Evolutionary conservation across 2,797 vertebrate genomes (phyloP).

Genomic region (Acanthurus lineatus): DNA sequence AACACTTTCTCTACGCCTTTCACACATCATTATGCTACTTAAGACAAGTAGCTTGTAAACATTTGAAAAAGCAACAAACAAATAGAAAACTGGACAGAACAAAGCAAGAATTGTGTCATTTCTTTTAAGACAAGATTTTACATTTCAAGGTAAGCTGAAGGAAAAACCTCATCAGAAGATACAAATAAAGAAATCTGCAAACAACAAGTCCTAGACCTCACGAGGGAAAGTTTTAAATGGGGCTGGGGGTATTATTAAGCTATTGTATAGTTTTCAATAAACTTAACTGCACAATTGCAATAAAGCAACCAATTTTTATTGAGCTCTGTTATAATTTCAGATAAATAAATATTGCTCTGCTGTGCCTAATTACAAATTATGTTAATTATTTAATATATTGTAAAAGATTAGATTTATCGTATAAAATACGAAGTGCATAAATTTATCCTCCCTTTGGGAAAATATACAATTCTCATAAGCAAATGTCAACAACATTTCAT

Average conservation of each 20-base stretch:
- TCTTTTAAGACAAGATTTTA: conserved; percentile 56
- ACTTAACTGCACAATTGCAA: conserved; percentile 58
- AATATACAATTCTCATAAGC: conserved; percentile 70
- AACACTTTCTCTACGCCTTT: conserved; percentile 51
- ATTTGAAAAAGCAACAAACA: conserved; percentile 76
- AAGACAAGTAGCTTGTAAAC: conserved; percentile 85
- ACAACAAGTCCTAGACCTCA: conserved; percentile 14
- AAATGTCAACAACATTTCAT: conserved; percentile 64
- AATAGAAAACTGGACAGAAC: conserved; percentile 71
- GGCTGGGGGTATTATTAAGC: conserved; percentile 27
- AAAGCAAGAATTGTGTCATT: conserved; percentile 43
- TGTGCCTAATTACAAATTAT: conserved; percentile 59
- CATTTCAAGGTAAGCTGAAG: conserved; percentile 48
- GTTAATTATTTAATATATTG: conserved; percentile 45
- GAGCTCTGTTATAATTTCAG: conserved; percentile 45
- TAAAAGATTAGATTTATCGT: conserved; percentile 67
- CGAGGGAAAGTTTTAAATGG: conserved; percentile 35
- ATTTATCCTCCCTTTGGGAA: conserved; percentile 68
- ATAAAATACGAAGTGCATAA: conserved; percentile 85
- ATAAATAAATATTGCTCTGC: conserved; percentile 65
- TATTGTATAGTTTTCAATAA: conserved; percentile 46
- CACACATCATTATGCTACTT: conserved; percentile 74
- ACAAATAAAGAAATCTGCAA: conserved; percentile 46
- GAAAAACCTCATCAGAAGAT: conserved; percentile 34
- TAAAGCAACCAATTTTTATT: conserved; percentile 61